These are phyloP conservation scores for Crossaster papposus DNA, from an alignment of 53 echinoderm and acorn worm species.

Conservation along the genomic window DNA sequence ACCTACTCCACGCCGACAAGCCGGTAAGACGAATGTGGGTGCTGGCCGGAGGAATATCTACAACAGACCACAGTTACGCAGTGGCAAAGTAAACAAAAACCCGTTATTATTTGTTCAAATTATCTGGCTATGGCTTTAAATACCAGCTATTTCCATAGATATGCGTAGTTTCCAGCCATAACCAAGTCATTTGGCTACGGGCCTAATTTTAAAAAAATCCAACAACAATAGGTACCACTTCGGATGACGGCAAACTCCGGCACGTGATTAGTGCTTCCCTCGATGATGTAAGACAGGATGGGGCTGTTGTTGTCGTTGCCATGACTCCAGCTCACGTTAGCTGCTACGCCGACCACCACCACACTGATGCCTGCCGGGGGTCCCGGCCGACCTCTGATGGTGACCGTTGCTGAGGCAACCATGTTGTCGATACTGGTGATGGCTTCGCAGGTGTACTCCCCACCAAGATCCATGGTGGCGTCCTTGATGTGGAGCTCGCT, in stretches of 20 bases:
- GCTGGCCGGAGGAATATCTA: conserved; percentile 43
- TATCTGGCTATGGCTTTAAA: too few relatives aligned
- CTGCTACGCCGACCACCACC: conserved; percentile 46
- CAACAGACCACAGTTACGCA: neutral
- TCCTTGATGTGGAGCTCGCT: conserved; percentile 72
- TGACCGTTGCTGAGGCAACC: conserved; percentile 34
- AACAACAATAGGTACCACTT: conserved; percentile 43
- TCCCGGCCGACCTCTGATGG: conserved; percentile 83
- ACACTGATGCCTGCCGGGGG: conserved; percentile 78
- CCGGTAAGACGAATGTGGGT: conserved; percentile 45
- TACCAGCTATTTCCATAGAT: too few relatives aligned
- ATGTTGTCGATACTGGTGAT: conserved; percentile 76
- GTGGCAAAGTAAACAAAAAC: neutral
- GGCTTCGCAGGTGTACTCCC: conserved; percentile 84
- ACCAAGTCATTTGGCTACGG: too few relatives aligned
- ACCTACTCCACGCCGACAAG: conserved; percentile 78
- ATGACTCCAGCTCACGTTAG: conserved; percentile 68
- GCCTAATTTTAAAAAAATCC: too few relatives aligned
- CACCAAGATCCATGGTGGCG: conserved; percentile 68
- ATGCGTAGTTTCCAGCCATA: too few relatives aligned
- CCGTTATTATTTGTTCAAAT: neutral
- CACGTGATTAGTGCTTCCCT: conserved; percentile 78
- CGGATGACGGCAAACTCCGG: conserved; percentile 67
- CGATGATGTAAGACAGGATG: conserved; percentile 68
- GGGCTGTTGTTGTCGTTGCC: conserved; percentile 75